Base-by-base conservation (phyloP, 2,888 invertebrate genomes). In the Labia minor region DNA sequence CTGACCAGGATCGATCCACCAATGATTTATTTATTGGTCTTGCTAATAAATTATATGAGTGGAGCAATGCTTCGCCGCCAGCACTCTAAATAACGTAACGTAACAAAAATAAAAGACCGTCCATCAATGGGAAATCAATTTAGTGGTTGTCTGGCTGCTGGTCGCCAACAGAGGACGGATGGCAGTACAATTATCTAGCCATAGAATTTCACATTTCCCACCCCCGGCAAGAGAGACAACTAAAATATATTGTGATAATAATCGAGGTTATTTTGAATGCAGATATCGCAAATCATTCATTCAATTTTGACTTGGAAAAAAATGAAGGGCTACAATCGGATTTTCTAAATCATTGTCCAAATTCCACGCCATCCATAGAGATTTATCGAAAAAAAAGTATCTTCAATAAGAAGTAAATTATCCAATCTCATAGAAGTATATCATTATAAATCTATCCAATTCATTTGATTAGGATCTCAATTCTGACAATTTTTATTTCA, bases 51-150 rank as follows among this genome's bases (percentile, higher is more conserved):
- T 49, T 49, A 49, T 49, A 49, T 49, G 49, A 49, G 49, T n/a
- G 49, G 26, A 26, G 26, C 26, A 26, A 26, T 26, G 26, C 26
- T 26, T 26, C 26, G 26, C 26, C 26, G 26, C 26, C 26, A 26
- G 26, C 26, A 26, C 26, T 26, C 26, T 26, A 26, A 26, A 26
- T 26, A 26, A 49, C n/a, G 49, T 11, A 49, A 49, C 16, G 49
- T 49, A 49, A 16, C 49, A 49, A 49, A 49, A 49, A 49, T 49
- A 49, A 49, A 49, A 49, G 49, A 16, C n/a, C 49, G 49, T 49
- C 49, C 49, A 49, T 49, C 49, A 49, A 49, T 49, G 49, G 49
- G 49, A 16, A 49, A 49, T 49, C 49, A 49, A 49, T 49, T 49
- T 16, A 16, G 49, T 49, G 49, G 49, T 49, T 16, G 49, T 11